Conservation (phyloP, 1,140 invertebrate species). For the Rhizoglyphus robini region DNA sequence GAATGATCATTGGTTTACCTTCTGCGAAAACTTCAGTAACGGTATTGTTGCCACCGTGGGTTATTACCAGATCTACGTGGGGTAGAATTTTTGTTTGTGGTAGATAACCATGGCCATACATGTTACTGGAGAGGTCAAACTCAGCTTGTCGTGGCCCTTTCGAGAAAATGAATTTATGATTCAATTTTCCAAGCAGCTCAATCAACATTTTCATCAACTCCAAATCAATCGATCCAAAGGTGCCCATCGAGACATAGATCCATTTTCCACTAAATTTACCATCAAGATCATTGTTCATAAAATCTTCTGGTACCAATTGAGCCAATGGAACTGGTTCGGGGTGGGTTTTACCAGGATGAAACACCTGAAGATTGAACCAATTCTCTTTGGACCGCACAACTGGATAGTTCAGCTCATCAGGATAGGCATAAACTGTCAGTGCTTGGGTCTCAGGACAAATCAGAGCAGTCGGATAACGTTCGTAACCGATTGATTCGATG, state of each 20-base stretch:
- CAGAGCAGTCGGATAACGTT: not conserved
- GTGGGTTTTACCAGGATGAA: not conserved
- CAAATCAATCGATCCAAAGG: conserved; percentile 25
- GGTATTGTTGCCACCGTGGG: conserved; percentile 21
- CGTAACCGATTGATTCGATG: not conserved
- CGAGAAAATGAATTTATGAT: conserved; percentile 12
- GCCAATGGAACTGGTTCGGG: too few relatives aligned
- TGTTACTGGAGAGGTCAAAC: conserved; percentile 22
- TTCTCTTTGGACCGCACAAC: not conserved
- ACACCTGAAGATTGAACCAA: conserved; percentile 18
- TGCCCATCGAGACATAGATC: conserved; percentile 19
- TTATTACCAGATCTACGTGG: conserved; percentile 16
- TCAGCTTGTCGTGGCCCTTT: conserved; percentile 10
- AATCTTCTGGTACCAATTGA: not conserved
- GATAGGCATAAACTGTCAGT: conserved; percentile 17
- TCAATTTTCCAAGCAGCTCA: not conserved
- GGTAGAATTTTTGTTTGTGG: conserved; percentile 9
- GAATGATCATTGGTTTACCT: conserved; percentile 16
- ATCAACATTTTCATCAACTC: conserved; percentile 17
- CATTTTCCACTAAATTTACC: conserved; percentile 5
- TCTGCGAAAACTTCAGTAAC: not conserved
- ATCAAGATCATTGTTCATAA: too few relatives aligned
- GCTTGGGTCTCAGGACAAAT: not conserved
- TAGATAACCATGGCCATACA: conserved; percentile 18
- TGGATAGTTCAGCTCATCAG: conserved; percentile 11